A percentile compares a stretch with the other conserved stretches of the same genome.
These are phyloP conservation scores for Salmo trutta DNA, from an alignment of 2,797 vertebrate species.

Conservation along the genomic window DNA sequence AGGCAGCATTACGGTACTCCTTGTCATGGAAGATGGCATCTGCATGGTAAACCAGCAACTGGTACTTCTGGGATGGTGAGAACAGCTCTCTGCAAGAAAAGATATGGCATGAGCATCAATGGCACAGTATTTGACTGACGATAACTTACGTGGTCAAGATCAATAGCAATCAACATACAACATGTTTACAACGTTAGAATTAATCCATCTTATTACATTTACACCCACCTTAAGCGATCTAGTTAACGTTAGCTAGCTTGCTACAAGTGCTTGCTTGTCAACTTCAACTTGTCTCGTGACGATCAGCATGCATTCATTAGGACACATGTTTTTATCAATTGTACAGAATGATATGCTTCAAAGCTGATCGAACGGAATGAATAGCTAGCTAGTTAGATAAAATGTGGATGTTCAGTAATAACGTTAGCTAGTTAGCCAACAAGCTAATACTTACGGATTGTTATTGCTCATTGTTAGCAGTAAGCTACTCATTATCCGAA, in stretches of 20 bases:
- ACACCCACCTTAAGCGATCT: neutral
- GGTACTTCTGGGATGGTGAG: constrained; percentile 96
- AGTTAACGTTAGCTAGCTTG: neutral
- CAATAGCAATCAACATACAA: neutral
- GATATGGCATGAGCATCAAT: constrained; percentile 9
- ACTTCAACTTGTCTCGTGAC: neutral
- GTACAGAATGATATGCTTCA: neutral
- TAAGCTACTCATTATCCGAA: constrained; percentile 93
- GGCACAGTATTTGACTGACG: neutral
- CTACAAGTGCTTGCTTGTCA: neutral
- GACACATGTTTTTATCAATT: neutral
- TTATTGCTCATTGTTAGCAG: constrained; percentile 98
- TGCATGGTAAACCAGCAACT: constrained; percentile 94
- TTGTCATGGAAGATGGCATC: constrained; percentile 98
- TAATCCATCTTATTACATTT: neutral
- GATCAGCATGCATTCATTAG: neutral
- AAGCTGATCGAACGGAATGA: neutral
- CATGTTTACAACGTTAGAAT: neutral
- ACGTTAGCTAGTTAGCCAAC: neutral
- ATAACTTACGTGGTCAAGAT: neutral
- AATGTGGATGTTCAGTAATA: neutral
- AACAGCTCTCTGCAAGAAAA: constrained; percentile 86
- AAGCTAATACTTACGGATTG: constrained; percentile 87
- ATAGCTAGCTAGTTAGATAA: neutral
- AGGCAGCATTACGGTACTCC: constrained; percentile 96